phyloP scores from a whole-genome alignment of 1,140 invertebrate genomes.

The Neodiprion lecontei region DNA sequence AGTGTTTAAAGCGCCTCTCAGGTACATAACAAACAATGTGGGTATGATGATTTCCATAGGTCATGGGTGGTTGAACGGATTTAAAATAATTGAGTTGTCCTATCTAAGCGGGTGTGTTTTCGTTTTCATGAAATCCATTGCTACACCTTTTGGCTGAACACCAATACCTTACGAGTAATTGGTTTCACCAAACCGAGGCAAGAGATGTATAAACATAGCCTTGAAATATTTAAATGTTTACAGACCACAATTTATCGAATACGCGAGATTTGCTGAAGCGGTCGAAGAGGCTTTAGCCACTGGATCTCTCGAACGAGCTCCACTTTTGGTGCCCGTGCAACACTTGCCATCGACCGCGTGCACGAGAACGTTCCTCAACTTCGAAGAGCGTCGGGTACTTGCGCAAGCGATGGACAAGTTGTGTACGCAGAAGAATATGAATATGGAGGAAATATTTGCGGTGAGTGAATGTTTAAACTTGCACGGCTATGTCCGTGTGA shows the following conservation, averaged over 20 bases:
- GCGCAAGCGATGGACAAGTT: conserved; percentile 69
- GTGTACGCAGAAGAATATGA: conserved; percentile 60
- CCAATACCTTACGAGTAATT: too few relatives aligned
- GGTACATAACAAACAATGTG: conserved; percentile 31
- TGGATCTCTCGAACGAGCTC: conserved; percentile 67
- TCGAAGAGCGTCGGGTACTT: conserved; percentile 68
- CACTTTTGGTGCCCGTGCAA: conserved; percentile 68
- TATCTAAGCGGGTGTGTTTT: too few relatives aligned
- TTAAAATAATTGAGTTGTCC: too few relatives aligned
- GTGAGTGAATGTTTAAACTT: conserved; percentile 30
- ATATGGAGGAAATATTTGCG: conserved; percentile 69
- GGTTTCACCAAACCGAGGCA: too few relatives aligned
- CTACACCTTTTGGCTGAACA: too few relatives aligned
- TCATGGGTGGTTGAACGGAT: too few relatives aligned
- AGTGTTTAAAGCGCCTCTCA: conserved; percentile 59
- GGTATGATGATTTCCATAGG: not conserved
- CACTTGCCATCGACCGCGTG: conserved; percentile 68
- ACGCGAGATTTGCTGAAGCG: conserved; percentile 67
- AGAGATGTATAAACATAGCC: too few relatives aligned
- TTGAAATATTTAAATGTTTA: not conserved
- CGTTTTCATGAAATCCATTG: too few relatives aligned
- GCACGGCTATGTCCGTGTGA: too few relatives aligned
- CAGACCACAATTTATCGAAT: conserved; percentile 68
- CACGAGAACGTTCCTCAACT: conserved; percentile 71
- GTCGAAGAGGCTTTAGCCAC: conserved; percentile 73